Conservation (phyloP, 1,140 invertebrate species). For the Gerris buenoi region DNA sequence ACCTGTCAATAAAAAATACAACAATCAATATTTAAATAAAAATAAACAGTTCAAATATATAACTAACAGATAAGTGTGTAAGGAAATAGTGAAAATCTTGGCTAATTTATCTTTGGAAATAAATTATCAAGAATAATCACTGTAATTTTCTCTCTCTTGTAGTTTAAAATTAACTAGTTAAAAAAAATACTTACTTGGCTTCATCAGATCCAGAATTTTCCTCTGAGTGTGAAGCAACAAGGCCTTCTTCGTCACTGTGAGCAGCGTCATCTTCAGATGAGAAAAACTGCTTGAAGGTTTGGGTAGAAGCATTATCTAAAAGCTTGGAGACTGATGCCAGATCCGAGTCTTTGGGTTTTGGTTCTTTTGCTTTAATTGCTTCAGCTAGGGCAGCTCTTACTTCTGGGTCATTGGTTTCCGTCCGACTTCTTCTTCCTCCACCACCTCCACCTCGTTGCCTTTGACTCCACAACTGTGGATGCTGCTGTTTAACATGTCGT, state of each 20-base stretch:
- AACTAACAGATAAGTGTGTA: too few species aligned
- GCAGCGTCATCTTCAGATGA: conserved; percentile 28
- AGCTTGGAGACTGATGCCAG: conserved; percentile 59
- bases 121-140: too few species aligned
- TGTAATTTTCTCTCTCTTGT: too few species aligned
- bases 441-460: conserved; percentile 33
- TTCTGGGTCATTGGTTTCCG: not conserved
- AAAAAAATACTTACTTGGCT: conserved; percentile 45
- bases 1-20: conserved; percentile 30
- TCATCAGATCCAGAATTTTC: conserved; percentile 69
- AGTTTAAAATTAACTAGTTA: too few species aligned
- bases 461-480: conserved; percentile 73
- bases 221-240: conserved; percentile 50
- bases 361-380: not conserved
- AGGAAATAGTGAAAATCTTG: too few species aligned
- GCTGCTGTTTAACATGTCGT: conserved; percentile 81
- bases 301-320: conserved; percentile 60
- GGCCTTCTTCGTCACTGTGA: conserved; percentile 57
- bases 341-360: conserved; percentile 30
- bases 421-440: not conserved
- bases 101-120: too few species aligned
- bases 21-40: too few species aligned
- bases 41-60: too few species aligned
- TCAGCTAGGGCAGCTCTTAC: conserved; percentile 4
- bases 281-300: conserved; percentile 44